phyloP scores from a whole-genome alignment of 2,888 invertebrate species.

The Cephus nigrinus region DNA sequence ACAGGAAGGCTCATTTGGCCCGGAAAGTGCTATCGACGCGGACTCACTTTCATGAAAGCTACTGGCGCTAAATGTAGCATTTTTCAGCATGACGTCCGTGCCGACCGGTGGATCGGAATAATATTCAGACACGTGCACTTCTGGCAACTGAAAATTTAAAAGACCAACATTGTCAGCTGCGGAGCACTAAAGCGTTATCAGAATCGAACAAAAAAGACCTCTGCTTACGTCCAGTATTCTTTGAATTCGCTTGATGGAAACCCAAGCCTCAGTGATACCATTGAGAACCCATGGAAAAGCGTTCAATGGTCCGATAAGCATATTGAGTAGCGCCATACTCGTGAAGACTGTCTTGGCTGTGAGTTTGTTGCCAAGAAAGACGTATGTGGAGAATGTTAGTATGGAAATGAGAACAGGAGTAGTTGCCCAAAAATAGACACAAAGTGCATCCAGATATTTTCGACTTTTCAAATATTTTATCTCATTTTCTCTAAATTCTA shows the following conservation, averaged over 20 bases:
- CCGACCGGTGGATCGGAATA: slow-evolving; percentile 66
- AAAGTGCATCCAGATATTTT: slow-evolving; percentile 96
- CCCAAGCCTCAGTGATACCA: slow-evolving; percentile 95
- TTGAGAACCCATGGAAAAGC: slow-evolving; percentile 99
- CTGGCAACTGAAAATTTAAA: slow-evolving; percentile 68
- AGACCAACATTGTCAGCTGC: not conserved
- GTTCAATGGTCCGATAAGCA: slow-evolving; percentile 95
- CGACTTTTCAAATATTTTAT: slow-evolving; percentile 82
- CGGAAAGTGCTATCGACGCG: slow-evolving; percentile 8
- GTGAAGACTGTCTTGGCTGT: slow-evolving; percentile 94
- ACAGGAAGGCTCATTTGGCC: slow-evolving; percentile 24
- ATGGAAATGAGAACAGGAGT: slow-evolving; percentile 93
- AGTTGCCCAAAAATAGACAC: slow-evolving; percentile 99
- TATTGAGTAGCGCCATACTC: slow-evolving; percentile 92
- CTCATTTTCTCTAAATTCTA: slow-evolving; percentile 78
- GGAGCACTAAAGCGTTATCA: too few species aligned
- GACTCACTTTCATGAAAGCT: slow-evolving; percentile 23
- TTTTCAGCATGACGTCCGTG: slow-evolving; percentile 48
- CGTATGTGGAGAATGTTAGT: slow-evolving; percentile 84
- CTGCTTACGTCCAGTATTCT: slow-evolving; percentile 79
- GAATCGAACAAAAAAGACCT: not conserved
- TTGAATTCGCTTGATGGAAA: slow-evolving; percentile 90
- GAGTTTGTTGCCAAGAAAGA: slow-evolving; percentile 80
- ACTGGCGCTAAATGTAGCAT: slow-evolving; percentile 43
- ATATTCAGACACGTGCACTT: slow-evolving; percentile 73